These are phyloP conservation scores for Gadus chalcogrammus DNA, from an alignment of 2,113 vertebrate genomes.

Conservation along the genomic window DNA sequence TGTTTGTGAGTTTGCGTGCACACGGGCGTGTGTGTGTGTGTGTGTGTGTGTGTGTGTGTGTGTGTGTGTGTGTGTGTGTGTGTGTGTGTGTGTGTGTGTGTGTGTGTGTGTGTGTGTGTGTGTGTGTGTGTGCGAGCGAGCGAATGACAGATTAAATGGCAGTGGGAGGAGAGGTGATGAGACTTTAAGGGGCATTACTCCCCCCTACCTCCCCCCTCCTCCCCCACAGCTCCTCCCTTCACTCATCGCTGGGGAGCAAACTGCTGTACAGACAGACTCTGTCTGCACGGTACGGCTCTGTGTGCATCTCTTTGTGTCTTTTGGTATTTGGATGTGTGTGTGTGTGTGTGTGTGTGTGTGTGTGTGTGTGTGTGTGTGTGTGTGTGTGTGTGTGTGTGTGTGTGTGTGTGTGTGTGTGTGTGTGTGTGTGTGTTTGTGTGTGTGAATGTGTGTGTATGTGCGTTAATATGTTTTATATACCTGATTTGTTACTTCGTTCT, in stretches of 20 bases:
- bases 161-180: background rate
- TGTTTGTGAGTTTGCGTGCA: background rate
- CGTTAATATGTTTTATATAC: too few species aligned
- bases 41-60: constrained; percentile 9
- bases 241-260: background rate
- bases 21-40: background rate
- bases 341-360: background rate
- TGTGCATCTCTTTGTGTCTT: background rate
- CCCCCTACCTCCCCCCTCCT: too few species aligned
- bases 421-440: too few species aligned
- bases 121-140: constrained; percentile 1
- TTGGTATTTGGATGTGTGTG: background rate
- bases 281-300: background rate
- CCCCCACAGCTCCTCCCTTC: background rate
- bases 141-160: background rate
- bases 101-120: constrained; percentile 1
- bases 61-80: constrained; percentile 1
- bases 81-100: background rate
- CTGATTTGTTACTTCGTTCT: too few species aligned
- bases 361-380: too few species aligned
- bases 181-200: background rate
- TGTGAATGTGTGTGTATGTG: too few species aligned
- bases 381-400: too few species aligned
- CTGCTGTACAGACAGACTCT: too few species aligned
- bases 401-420: too few species aligned